Evolutionary conservation across 2,888 invertebrate genomes (phyloP).

Genomic region (Zelleria hepariella): DNA sequence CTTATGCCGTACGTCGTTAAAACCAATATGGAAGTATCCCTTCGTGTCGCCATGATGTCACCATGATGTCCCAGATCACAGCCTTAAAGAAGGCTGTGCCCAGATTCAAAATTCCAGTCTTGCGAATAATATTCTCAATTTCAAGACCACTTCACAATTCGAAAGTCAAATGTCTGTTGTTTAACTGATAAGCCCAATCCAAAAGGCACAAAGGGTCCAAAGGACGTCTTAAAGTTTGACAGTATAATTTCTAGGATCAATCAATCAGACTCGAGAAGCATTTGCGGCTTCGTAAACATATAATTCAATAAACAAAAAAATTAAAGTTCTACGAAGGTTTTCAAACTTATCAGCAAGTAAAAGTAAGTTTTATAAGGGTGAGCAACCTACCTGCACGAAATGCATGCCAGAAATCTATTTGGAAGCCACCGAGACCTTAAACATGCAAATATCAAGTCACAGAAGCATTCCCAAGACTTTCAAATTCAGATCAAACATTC

Average conservation of each 20-base stretch:
- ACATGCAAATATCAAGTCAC: slow-evolving; percentile 34
- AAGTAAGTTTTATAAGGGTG: slow-evolving; percentile 15
- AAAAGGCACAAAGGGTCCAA: neutral
- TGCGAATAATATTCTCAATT: no score
- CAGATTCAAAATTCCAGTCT: no score
- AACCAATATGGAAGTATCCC: no score
- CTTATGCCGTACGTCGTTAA: no score
- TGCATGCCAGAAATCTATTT: slow-evolving; percentile 37
- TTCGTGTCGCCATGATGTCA: no score
- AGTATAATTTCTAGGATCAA: neutral
- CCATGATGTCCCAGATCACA: no score
- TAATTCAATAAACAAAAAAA: slow-evolving; percentile 10
- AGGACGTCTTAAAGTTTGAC: neutral
- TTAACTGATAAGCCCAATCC: neutral
- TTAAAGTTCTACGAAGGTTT: slow-evolving; percentile 1
- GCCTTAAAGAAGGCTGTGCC: no score
- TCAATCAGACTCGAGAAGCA: neutral
- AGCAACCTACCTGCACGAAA: slow-evolving; percentile 26
- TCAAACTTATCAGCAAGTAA: slow-evolving; percentile 16
- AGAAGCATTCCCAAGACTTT: neutral
- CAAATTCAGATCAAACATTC: neutral
- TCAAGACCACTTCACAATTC: no score
- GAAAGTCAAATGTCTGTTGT: neutral
- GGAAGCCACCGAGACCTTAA: slow-evolving; percentile 26
- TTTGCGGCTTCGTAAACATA: neutral